Evolutionary conservation across 1,140 invertebrate species (phyloP).

Genomic region (Drosophila melanogaster): Release_6_plus_ISO1_MT NT_037436.4:14419001-14419500

Average conservation of each 20-base stretch:
- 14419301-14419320: slow-evolving; percentile 38
- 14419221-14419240: slow-evolving; percentile 60
- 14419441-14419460: slow-evolving; percentile 56
- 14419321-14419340: slow-evolving; percentile 18
- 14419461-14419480: slow-evolving; percentile 35
- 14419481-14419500: slow-evolving; percentile 78
- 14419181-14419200: slow-evolving; percentile 68
- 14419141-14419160: slow-evolving; percentile 16
- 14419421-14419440: slow-evolving; percentile 48
- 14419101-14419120: slow-evolving; percentile 50
- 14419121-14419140: slow-evolving; percentile 67
- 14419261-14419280: slow-evolving; percentile 30
- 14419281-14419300: slow-evolving; percentile 15
- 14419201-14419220: slow-evolving; percentile 66
- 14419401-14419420: slow-evolving; percentile 29
- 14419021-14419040: not conserved
- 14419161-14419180: slow-evolving; percentile 23
- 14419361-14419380: slow-evolving; percentile 44
- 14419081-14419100: not conserved
- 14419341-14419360: slow-evolving; percentile 48
- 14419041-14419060: slow-evolving; percentile 52
- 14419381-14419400: slow-evolving; percentile 40
- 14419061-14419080: slow-evolving; percentile 46
- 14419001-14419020: slow-evolving; percentile 17
- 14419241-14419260: slow-evolving; percentile 35